Evolutionary conservation across 2,113 vertebrate species (phyloP), one percentile per base, ranked within the genome.

Genomic region (Nycticorax nycticorax): DNA sequence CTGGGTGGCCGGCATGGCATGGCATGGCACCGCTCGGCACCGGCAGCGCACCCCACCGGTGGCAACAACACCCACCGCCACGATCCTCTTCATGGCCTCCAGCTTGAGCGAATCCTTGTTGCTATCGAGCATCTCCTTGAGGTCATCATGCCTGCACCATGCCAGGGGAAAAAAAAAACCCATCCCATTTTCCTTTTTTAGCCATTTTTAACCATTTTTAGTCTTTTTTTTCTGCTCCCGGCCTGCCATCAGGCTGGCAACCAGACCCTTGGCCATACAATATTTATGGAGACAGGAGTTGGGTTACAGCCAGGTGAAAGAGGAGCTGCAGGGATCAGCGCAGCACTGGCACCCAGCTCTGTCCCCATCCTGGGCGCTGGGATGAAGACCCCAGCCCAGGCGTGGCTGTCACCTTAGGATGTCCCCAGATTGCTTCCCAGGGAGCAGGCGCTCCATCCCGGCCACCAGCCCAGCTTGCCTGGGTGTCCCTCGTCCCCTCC

Each of bases 31-130:
- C 4, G 48, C 53, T 43, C 0, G 0, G 33, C 48, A 59, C 37
- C 4, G 1, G 48, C 56, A 23, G 16, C 4, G 8, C 50, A 33
- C 5, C 12, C 50, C 2, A 3, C 69, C 2, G 0, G n/a, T 43
- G 22, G 18, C 72, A 63, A 24, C 15, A 62, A 26, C 26, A 92
- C 99, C 98, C 94, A 99, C 99, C 71, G 99, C 99, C 68, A 99
- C 99, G 8, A 99, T 99, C 87, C 99, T 98, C 97, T 99, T 99
- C 99, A 99, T 99, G 56, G 99, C 99, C 96, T 99, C 99, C 94
- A 99, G 98, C 97, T 99, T 99, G 94, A 99, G 98, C 0, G 99
- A 99, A 93, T 99, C 99, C 96, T 99, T 99, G 98, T 99, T 99
- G 97, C 99, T 99, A 89, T 99, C 99, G 39, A 99, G 96, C 99